phyloP scores from a whole-genome alignment of 2,888 invertebrate species.

The Dichetophora obliterata region DNA sequence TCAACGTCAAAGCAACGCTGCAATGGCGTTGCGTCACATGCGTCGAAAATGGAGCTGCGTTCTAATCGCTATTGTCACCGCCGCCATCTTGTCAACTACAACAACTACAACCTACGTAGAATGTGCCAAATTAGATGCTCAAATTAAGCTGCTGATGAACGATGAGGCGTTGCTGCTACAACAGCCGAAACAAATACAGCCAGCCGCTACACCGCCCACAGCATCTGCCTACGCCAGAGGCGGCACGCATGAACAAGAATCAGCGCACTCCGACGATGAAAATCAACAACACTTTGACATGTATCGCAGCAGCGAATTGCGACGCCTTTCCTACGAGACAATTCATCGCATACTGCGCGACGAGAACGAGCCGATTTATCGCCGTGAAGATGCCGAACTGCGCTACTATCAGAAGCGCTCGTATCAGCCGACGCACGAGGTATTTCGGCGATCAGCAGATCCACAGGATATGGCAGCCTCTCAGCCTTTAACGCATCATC shows the following conservation, averaged over 20 bases:
- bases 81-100: constrained; percentile 37
- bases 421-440: constrained; percentile 50
- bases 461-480: background rate
- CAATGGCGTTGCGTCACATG: constrained; percentile 16
- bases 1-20: constrained; percentile 43
- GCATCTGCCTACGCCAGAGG: background rate
- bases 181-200: constrained; percentile 41
- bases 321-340: constrained; percentile 62
- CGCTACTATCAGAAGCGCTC: constrained; percentile 60
- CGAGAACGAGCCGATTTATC: constrained; percentile 63
- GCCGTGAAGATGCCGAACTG: constrained; percentile 56
- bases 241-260: background rate
- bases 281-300: constrained; percentile 53
- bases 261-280: constrained; percentile 49
- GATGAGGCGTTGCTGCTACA: constrained; percentile 52
- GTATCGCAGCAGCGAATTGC: constrained; percentile 55
- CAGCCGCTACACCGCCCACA: background rate
- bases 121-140: constrained; percentile 55
- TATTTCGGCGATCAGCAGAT: constrained; percentile 48
- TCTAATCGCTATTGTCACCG: background rate
- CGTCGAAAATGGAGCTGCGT: constrained; percentile 27
- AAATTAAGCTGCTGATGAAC: constrained; percentile 54
- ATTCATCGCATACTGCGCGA: constrained; percentile 67
- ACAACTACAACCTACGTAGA: constrained; percentile 38
- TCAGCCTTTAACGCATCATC: constrained; percentile 1